phyloP scores from a whole-genome alignment of 2,113 vertebrate species.

The Myocastor coypus region DNA sequence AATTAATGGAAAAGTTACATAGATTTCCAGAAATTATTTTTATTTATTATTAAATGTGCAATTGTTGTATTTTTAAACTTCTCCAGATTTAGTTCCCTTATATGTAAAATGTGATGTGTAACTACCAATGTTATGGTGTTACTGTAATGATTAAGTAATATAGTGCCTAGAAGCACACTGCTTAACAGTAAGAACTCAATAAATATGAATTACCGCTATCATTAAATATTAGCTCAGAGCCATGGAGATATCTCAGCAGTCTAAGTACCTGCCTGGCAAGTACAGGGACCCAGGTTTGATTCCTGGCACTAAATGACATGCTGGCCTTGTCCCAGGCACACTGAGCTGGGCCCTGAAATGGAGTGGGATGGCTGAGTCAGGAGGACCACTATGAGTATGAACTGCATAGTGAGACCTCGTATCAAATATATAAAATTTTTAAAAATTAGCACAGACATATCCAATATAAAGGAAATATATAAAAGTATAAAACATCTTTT shows the following conservation, averaged over 20 bases:
- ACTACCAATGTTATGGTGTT: not conserved
- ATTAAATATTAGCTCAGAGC: not conserved
- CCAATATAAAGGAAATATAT: not conserved
- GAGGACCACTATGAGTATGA: too few relatives aligned
- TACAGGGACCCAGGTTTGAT: too few relatives aligned
- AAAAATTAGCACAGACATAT: not conserved
- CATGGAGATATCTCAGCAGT: too few relatives aligned
- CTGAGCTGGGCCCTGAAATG: too few relatives aligned
- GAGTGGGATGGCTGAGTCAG: too few relatives aligned
- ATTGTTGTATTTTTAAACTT: not conserved
- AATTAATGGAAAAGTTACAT: not conserved
- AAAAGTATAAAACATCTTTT: conserved; percentile 9
- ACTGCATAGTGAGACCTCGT: too few relatives aligned
- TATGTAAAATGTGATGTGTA: not conserved
- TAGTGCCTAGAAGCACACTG: not conserved
- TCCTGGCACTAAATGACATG: too few relatives aligned
- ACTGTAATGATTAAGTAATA: not conserved
- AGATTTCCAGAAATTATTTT: conserved; percentile 46
- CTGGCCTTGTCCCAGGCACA: too few relatives aligned
- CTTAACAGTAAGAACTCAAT: not conserved
- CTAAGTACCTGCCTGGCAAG: too few relatives aligned
- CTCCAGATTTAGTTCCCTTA: not conserved
- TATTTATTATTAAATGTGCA: conserved; percentile 10
- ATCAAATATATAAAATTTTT: too few relatives aligned
- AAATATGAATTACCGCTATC: not conserved